Conservation (phyloP, 2,113 vertebrate genomes). For the Notarius quadriscutis region DNA sequence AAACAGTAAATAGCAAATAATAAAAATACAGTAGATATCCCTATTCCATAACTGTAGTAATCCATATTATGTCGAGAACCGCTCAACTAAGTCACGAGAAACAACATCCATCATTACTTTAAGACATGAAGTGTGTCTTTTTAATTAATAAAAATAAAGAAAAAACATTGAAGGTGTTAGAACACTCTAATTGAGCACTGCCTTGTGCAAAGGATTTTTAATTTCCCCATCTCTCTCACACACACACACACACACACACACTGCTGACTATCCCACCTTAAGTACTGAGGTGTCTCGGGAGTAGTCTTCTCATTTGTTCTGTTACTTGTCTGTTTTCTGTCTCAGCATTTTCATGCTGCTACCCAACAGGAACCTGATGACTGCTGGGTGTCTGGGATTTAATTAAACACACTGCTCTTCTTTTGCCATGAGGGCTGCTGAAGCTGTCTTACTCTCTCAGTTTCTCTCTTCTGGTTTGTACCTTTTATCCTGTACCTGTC, state of each 20-base stretch:
- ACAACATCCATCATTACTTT: no score
- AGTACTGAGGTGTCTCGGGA: neutral
- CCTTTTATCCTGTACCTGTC: neutral
- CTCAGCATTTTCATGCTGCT: neutral
- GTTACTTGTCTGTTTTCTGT: neutral
- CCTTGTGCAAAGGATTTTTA: constrained; percentile 12
- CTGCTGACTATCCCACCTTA: neutral
- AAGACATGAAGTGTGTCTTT: no score
- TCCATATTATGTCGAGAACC: no score
- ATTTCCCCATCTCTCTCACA: constrained; percentile 6
- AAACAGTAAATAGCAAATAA: no score
- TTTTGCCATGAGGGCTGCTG: neutral
- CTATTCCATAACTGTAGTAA: no score
- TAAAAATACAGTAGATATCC: no score
- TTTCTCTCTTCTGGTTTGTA: neutral
- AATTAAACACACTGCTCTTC: constrained; percentile 22
- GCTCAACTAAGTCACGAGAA: no score
- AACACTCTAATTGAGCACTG: neutral
- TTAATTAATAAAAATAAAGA: no score
- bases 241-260: constrained; percentile 17
- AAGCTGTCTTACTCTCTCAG: constrained; percentile 4
- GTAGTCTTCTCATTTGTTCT: constrained; percentile 10
- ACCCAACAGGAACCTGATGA: neutral
- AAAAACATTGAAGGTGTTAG: no score
- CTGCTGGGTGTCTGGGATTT: constrained; percentile 24